Evolutionary conservation across 92 coral and sea anemone genomes (phyloP), one percentile per base, ranked within the genome.

Genomic region (Paramuricea clavata): DNA sequence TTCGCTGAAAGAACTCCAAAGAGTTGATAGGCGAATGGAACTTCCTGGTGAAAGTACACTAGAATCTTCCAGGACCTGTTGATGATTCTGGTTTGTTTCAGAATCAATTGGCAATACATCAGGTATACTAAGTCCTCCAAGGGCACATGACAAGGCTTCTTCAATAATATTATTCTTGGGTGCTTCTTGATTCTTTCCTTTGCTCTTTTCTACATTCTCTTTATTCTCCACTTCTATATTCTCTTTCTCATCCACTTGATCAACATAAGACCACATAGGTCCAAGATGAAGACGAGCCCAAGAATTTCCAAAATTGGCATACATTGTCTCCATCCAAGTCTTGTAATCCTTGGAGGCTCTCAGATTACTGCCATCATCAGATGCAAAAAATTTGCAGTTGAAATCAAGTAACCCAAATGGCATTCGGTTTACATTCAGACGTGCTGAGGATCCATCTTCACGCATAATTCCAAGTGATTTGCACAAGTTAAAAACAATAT

Each of bases 221-320:
- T n/a, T n/a, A n/a, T n/a, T 49, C 57, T 47, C 12, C 49, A 42
- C 49, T 5, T 5, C 12, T 42, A 12, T 42, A 12, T 42, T 42
- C 49, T 42, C 12, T 42, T 42, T 42, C 6, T 47, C 25, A 30
- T 74, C 81, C 32, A 36, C 23, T 6, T 8, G 52, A 25, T 87
- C 90, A 69, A 15, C 49, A 49, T 69, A 80, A 34, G 90, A 87
- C 90, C 90, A 87, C 90, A 87, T 87, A 43, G 90, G 90, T 31
- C 90, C 90, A 52, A 87, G 81, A 26, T 87, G 90, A 21, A 87
- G 87, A 57, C 86, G 65, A 68, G 90, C 87, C 90, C 90, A 87
- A 12, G 90, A 87, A 60, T 87, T 83, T 36, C 90, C 86, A 81
- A 87, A 80, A 42, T 69, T 27, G 21, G 90, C 31, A 71, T 81